Conservation (phyloP, 2,888 invertebrate genomes). For the Timandra comae region DNA sequence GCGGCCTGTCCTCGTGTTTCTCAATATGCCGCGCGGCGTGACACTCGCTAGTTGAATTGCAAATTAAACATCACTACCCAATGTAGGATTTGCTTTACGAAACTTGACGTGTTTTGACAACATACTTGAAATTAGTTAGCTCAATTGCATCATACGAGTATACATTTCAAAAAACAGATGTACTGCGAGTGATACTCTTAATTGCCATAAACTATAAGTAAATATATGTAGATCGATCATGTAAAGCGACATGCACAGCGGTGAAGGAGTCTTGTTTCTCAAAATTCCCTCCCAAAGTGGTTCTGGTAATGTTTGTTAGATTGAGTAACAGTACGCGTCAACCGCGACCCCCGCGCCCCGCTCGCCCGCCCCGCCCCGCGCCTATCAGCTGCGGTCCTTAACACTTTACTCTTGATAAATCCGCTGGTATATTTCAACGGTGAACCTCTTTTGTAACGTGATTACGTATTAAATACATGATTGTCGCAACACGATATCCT, state of each 20-base stretch:
- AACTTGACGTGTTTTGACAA: too few species aligned
- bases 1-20: not conserved
- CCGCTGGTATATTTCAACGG: not conserved
- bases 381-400: not conserved
- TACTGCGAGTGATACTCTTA: too few species aligned
- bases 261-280: not conserved
- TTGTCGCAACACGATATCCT: not conserved
- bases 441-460: not conserved
- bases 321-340: not conserved
- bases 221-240: too few species aligned
- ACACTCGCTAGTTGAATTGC: not conserved
- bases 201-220: not conserved
- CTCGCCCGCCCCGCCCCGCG: not conserved
- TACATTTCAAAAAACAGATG: too few species aligned
- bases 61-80: too few species aligned
- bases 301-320: not conserved
- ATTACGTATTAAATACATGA: not conserved
- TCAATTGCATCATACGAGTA: too few species aligned
- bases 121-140: too few species aligned
- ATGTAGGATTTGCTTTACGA: too few species aligned
- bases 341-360: not conserved
- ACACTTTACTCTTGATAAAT: not conserved
- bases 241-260: too few species aligned
- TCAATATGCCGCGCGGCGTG: not conserved
- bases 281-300: not conserved